Conservation (phyloP, 2,888 invertebrate species). For the Spisula subtruncata region DNA sequence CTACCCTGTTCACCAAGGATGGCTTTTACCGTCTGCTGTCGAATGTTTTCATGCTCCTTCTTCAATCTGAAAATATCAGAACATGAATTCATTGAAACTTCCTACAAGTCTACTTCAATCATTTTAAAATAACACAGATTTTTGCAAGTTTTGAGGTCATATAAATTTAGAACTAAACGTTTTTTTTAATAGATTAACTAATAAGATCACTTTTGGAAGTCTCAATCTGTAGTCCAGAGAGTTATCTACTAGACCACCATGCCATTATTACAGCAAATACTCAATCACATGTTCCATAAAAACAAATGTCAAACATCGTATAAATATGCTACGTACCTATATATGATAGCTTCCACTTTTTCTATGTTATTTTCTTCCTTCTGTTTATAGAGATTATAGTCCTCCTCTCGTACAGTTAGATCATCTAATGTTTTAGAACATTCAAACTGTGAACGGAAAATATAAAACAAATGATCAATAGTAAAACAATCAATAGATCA, state of each 20-base stretch:
- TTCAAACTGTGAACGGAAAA: slow-evolving; percentile 57
- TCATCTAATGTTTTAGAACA: slow-evolving; percentile 56
- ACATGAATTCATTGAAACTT: no score
- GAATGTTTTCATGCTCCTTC: slow-evolving; percentile 83
- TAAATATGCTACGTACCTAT: slow-evolving; percentile 72
- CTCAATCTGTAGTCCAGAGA: no score
- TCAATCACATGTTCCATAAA: background rate
- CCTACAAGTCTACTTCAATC: no score
- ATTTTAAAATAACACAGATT: no score
- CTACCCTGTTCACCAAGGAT: slow-evolving; percentile 84
- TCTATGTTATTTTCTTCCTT: slow-evolving; percentile 77
- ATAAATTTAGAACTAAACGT: no score
- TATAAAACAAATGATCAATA: background rate
- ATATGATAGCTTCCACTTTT: slow-evolving; percentile 82
- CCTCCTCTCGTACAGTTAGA: slow-evolving; percentile 62
- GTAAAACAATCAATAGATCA: no score
- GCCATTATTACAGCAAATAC: no score
- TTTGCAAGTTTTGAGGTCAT: no score
- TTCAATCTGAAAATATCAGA: slow-evolving; percentile 79
- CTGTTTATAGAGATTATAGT: slow-evolving; percentile 69
- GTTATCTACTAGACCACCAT: no score
- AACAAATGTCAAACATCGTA: background rate
- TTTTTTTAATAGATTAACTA: no score
- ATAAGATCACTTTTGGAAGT: no score
- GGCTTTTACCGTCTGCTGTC: slow-evolving; percentile 85